Evolutionary conservation across 2,888 invertebrate species (phyloP), one percentile per base, ranked within the genome.

Genomic region (Melieria crassipennis): DNA sequence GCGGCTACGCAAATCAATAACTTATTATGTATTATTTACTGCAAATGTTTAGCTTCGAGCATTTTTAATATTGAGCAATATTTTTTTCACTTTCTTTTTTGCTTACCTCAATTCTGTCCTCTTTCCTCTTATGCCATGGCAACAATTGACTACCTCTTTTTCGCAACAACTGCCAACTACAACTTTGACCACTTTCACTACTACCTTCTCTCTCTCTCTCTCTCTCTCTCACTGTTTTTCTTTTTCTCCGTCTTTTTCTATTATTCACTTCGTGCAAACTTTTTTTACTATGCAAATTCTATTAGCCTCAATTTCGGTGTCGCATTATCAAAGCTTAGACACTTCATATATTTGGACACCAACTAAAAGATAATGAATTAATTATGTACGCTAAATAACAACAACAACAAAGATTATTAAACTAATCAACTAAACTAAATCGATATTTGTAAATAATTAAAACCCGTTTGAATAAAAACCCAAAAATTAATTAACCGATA

Each of bases 271-370:
- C 9, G 42, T 64, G 47, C 46, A 10, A 66, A 42, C 60, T 60
- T 67, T 10, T n/a, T 10, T 6, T 43, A 11, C 43, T 55, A 42
- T 68, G 62, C 70, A 71, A 75, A 61, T 69, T 70, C 62, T 69
- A 71, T 80, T 82, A 86, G 86, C 85, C 78, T 84, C 85, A 81
- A 85, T 86, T 81, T 84, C 81, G 82, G 83, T 86, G 83, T 85
- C 85, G 80, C 86, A 86, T 81, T 84, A 85, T 79, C 86, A 86
- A 85, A 86, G 86, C 82, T 82, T 86, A 81, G 86, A 86, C 81
- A 82, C 83, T 76, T 81, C 83, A 74, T 79, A 85, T 84, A 83
- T 84, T 82, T 85, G 86, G 86, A 84, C 79, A 79, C 78, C 73
- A 76, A 73, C 71, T 73, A 76, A 77, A 75, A 71, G 65, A 75